Percentiles rank a stretch among this genome's conserved stretches.
Conservation (phyloP, 2,113 vertebrate species). For the Suricata suricatta region DNA sequence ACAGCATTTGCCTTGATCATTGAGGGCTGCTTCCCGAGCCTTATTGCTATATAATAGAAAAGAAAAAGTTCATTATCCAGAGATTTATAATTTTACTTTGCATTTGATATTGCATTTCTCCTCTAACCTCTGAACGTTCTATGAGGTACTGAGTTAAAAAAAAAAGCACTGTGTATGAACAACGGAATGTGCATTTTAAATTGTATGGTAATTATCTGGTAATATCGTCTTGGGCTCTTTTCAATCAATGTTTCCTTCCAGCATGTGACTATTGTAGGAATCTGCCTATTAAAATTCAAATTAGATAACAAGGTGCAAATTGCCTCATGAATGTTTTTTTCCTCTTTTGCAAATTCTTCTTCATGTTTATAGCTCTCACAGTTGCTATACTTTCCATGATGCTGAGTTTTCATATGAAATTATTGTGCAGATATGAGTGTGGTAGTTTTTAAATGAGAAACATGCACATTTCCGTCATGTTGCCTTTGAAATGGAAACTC, state of each 20-base stretch:
- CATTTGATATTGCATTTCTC: slow-evolving; percentile 17
- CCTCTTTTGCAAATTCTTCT: slow-evolving; percentile 49
- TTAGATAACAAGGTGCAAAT: slow-evolving; percentile 70
- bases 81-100: slow-evolving; percentile 24
- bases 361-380: slow-evolving; percentile 62
- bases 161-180: slow-evolving; percentile 37
- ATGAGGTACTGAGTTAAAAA: neutral
- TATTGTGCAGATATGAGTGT: neutral
- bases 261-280: slow-evolving; percentile 40
- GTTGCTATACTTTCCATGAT: slow-evolving; percentile 21
- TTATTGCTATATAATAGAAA: neutral
- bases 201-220: slow-evolving; percentile 61
- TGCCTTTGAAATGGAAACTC: slow-evolving; percentile 58
- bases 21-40: neutral
- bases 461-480: neutral
- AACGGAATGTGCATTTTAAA: slow-evolving; percentile 67
- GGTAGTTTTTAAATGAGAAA: neutral
- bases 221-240: slow-evolving; percentile 67
- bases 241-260: slow-evolving; percentile 69
- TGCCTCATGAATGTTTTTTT: slow-evolving; percentile 51
- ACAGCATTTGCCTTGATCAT: neutral
- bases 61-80: neutral
- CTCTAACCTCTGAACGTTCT: slow-evolving; percentile 20
- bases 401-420: neutral
- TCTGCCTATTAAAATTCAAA: slow-evolving; percentile 77